phyloP scores from a whole-genome alignment of 2,888 invertebrate species.

The Apamea anceps region DNA sequence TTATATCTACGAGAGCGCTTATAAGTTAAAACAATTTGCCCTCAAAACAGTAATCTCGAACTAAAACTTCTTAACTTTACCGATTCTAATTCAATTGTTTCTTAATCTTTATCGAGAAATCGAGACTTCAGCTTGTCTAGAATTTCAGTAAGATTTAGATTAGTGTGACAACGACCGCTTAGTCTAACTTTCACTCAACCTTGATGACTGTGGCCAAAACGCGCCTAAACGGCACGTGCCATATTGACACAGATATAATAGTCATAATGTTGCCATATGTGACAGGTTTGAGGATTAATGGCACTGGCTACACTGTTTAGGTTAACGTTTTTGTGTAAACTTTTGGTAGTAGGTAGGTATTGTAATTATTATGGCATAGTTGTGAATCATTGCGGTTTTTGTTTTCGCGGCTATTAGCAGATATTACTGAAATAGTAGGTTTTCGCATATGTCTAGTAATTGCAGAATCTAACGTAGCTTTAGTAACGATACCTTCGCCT shows the following conservation, averaged over 20 bases:
- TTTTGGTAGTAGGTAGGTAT: not conserved
- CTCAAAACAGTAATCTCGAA: not conserved
- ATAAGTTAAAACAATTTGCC: not conserved
- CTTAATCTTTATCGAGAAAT: conserved; percentile 24
- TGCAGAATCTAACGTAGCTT: conserved; percentile 4
- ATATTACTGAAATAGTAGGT: conserved; percentile 8
- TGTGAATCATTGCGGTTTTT: conserved; percentile 13
- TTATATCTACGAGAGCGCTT: not conserved
- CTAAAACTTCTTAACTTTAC: conserved; percentile 1
- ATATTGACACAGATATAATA: conserved; percentile 39
- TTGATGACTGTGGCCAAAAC: conserved; percentile 49
- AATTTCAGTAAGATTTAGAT: conserved; percentile 45
- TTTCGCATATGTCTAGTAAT: conserved; percentile 6
- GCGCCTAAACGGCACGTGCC: conserved; percentile 24
- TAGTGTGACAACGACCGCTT: conserved; percentile 50
- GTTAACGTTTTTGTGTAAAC: not conserved
- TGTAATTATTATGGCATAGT: not conserved
- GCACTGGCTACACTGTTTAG: not conserved
- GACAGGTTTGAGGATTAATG: conserved; percentile 26
- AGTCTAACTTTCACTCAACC: conserved; percentile 65
- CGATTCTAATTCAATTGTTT: conserved; percentile 14
- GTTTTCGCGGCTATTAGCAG: conserved; percentile 4
- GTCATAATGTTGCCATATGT: conserved; percentile 40
- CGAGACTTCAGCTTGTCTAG: conserved; percentile 31
- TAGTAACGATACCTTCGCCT: conserved; percentile 11